phyloP scores from a whole-genome alignment of 2,113 vertebrate species.

The Nyctereutes procyonoides region DNA sequence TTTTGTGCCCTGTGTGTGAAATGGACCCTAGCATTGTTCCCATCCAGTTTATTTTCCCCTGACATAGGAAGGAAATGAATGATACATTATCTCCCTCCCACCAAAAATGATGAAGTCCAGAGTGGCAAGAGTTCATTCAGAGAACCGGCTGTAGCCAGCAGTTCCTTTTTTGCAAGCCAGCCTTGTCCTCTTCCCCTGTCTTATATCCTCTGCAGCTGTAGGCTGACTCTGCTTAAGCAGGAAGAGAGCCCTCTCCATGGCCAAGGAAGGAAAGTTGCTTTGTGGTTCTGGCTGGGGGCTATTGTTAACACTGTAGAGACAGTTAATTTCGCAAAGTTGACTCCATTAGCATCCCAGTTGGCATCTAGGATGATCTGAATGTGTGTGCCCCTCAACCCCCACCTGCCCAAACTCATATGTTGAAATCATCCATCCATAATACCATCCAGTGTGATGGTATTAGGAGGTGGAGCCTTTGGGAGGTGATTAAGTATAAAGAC shows the following conservation, averaged over 20 bases:
- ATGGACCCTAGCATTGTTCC: neutral
- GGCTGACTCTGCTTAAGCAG: neutral
- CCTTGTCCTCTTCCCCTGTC: neutral
- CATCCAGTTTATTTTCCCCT: neutral
- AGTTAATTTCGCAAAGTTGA: neutral
- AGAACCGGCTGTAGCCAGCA: neutral
- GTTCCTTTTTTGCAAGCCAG: neutral
- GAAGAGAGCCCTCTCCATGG: neutral
- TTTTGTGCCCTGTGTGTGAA: neutral
- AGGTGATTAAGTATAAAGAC: neutral
- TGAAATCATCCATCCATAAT: neutral
- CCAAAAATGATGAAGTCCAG: neutral
- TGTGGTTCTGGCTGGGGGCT: neutral
- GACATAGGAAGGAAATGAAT: conserved; percentile 1
- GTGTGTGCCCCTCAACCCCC: neutral
- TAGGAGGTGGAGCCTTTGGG: neutral
- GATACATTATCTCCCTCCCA: neutral
- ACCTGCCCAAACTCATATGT: neutral
- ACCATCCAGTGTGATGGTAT: neutral
- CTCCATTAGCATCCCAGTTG: neutral
- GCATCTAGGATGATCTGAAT: neutral
- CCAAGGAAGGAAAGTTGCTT: neutral
- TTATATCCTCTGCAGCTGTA: neutral
- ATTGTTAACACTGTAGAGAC: neutral
- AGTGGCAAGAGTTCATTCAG: neutral